A percentile compares a stretch with the other conserved stretches of the same genome.
These are phyloP conservation scores for Megaustenia siamemsis DNA, from an alignment of 2,888 invertebrate species.

Conservation along the genomic window DNA sequence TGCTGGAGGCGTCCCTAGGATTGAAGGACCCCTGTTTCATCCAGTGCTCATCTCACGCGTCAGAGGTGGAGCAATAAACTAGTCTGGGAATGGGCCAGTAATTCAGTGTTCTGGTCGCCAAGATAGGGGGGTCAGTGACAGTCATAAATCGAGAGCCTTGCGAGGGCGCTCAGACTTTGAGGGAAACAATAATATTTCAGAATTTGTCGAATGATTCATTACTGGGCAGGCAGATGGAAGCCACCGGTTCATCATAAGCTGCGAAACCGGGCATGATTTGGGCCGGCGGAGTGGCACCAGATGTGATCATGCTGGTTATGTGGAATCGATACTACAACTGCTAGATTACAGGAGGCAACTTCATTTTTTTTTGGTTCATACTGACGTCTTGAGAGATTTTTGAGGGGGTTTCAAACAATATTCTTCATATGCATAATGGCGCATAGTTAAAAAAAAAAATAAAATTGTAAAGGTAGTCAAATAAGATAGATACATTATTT, in stretches of 20 bases:
- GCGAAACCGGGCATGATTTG: slow-evolving; percentile 44
- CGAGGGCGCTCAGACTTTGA: slow-evolving; percentile 43
- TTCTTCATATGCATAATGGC: too few species aligned
- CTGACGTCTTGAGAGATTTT: too few species aligned
- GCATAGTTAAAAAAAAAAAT: too few species aligned
- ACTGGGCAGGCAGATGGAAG: slow-evolving; percentile 47
- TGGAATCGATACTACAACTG: slow-evolving; percentile 18
- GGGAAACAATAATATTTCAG: slow-evolving; percentile 61
- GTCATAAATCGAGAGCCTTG: slow-evolving; percentile 54
- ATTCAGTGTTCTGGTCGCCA: slow-evolving; percentile 58
- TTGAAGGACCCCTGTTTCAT: slow-evolving; percentile 19
- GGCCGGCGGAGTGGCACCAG: slow-evolving; percentile 8
- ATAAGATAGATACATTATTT: too few species aligned
- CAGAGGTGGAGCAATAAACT: slow-evolving; percentile 60
- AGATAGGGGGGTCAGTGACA: slow-evolving; percentile 55
- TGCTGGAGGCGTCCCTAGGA: background rate
- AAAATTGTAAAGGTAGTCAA: too few species aligned
- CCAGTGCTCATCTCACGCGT: slow-evolving; percentile 55
- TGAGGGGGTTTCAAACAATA: too few species aligned
- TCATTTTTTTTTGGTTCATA: too few species aligned
- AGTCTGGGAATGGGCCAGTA: slow-evolving; percentile 58
- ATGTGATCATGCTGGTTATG: background rate
- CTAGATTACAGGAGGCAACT: too few species aligned
- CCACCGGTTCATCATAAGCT: slow-evolving; percentile 49
- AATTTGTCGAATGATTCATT: slow-evolving; percentile 59